A percentile compares a stretch with the other conserved stretches of the same genome.
phyloP scores from a whole-genome alignment of 1,140 invertebrate genomes.

The Bombus superbus region DNA sequence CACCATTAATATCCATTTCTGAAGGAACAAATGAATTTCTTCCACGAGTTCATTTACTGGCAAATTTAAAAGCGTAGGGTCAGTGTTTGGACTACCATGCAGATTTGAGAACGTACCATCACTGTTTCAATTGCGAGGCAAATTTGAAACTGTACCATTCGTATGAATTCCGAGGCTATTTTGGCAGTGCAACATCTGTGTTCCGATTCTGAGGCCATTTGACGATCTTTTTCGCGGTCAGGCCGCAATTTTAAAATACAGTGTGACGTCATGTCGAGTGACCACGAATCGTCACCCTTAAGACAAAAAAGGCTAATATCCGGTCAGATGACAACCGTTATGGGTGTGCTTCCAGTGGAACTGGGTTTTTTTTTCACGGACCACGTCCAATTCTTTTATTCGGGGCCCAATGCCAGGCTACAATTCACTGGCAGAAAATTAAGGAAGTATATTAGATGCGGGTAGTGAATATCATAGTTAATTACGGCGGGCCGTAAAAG shows the following conservation, averaged over 20 bases:
- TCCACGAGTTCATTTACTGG: too few relatives aligned
- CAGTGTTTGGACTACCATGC: too few relatives aligned
- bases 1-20: too few relatives aligned
- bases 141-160: too few relatives aligned
- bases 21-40: too few relatives aligned
- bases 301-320: constrained; percentile 30
- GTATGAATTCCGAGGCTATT: too few relatives aligned
- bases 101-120: too few relatives aligned
- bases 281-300: constrained; percentile 30
- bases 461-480: background rate
- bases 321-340: background rate
- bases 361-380: background rate
- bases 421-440: background rate
- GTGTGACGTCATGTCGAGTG: constrained; percentile 10
- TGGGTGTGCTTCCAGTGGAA: background rate
- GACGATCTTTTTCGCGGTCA: background rate
- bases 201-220: fast-evolving
- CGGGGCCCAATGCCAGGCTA: too few relatives aligned
- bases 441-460: background rate
- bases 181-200: too few relatives aligned
- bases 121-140: too few relatives aligned
- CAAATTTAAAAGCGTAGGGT: too few relatives aligned
- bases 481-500: background rate
- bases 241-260: background rate
- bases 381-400: background rate